These are phyloP conservation scores for Tetragonula clypearis DNA, from an alignment of 1,140 invertebrate genomes.

Conservation along the genomic window DNA sequence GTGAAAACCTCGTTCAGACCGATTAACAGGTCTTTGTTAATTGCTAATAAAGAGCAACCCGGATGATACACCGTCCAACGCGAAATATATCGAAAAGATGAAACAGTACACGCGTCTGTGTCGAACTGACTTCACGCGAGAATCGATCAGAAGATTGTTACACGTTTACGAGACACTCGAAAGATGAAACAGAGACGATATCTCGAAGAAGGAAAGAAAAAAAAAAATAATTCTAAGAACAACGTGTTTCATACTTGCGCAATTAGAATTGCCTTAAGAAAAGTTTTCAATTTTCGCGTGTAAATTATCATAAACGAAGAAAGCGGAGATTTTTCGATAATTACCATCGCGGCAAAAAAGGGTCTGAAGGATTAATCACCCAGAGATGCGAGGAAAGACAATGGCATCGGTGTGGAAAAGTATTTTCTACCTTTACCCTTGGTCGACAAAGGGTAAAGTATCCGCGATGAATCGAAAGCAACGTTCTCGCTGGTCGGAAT, in stretches of 20 bases:
- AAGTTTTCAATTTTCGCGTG: neutral
- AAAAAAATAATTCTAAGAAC: no score
- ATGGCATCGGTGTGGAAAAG: constrained; percentile 69
- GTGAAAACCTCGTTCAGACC: constrained; percentile 23
- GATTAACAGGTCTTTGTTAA: constrained; percentile 54
- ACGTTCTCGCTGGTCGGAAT: neutral
- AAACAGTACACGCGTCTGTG: neutral
- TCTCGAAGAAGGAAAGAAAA: neutral
- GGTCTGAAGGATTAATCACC: constrained; percentile 74
- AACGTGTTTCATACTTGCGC: neutral
- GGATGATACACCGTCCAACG: neutral
- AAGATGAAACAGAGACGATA: no score
- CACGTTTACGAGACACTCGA: no score
- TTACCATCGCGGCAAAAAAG: constrained; percentile 39
- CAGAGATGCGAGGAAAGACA: constrained; percentile 64
- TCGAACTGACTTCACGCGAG: neutral
- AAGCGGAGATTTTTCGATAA: constrained; percentile 13
- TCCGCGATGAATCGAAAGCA: constrained; percentile 65
- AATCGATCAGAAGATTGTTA: no score
- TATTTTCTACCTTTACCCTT: constrained; percentile 67
- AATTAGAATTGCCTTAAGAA: no score
- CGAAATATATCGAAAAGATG: neutral
- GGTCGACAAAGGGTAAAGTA: constrained; percentile 47
- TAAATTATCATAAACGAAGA: neutral
- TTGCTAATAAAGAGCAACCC: constrained; percentile 37